These are phyloP conservation scores for Drosophila prolongata DNA, from an alignment of 2,888 invertebrate species.

Conservation along the genomic window DNA sequence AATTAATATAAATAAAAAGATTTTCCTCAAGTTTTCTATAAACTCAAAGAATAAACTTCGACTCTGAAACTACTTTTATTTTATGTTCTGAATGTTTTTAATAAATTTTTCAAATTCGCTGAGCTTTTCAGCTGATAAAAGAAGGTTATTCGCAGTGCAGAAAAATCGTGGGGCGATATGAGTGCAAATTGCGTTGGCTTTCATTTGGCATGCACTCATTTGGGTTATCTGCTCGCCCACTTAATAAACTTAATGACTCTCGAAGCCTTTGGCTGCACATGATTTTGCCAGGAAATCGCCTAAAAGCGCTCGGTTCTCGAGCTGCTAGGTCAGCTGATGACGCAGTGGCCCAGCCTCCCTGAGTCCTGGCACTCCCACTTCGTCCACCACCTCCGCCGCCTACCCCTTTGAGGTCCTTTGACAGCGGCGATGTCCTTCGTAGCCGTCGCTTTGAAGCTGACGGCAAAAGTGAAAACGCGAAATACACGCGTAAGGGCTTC, in stretches of 20 bases:
- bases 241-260: slow-evolving; percentile 78
- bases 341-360: not conserved
- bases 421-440: slow-evolving; percentile 60
- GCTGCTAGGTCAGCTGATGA: slow-evolving; percentile 13
- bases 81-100: too few species aligned
- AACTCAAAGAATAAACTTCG: too few species aligned
- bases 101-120: too few species aligned
- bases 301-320: slow-evolving; percentile 53
- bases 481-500: slow-evolving; percentile 43
- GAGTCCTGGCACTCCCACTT: not conserved
- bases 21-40: not conserved
- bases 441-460: slow-evolving; percentile 25
- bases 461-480: slow-evolving; percentile 17
- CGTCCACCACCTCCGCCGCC: not conserved
- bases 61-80: too few species aligned
- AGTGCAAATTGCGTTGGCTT: slow-evolving; percentile 64
- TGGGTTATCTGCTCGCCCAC: slow-evolving; percentile 71
- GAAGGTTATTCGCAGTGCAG: slow-evolving; percentile 2
- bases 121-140: too few species aligned
- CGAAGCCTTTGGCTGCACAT: slow-evolving; percentile 50
- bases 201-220: slow-evolving; percentile 76
- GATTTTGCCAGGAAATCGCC: slow-evolving; percentile 48
- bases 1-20: not conserved
- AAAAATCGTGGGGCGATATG: slow-evolving; percentile 14
- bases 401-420: slow-evolving; percentile 11